Base-by-base conservation (phyloP, 2,888 invertebrate genomes). In the Camponotus fellah region DNA sequence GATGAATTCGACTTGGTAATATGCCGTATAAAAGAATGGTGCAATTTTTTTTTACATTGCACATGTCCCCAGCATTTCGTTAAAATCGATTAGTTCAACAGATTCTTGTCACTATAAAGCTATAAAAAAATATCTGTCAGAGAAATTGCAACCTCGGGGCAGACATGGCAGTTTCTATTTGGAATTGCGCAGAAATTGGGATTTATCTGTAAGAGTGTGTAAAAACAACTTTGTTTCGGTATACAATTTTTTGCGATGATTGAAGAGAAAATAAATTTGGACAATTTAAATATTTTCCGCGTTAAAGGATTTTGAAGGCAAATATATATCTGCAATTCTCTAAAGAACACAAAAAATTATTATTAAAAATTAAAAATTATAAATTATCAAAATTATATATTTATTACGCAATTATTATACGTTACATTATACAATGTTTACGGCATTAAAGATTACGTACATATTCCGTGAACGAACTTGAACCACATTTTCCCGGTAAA, bases 1-100 rank as follows among this genome's bases (percentile, higher is more conserved):
- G 68, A 72, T 75, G 72, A 65, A 79, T 80, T 79, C 53, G 68
- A 85, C 82, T 84, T 84, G 77, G 83, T 76, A 71, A 84, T 83
- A 85, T 76, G 79, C 21, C 74, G 81, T 74, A 56, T 66, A 65
- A 60, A 79, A 83, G 79, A 46, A 37, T 71, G 17, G 58, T 9
- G 49, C 58, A 71, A 56, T 49, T 71, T 74, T 75, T 75, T 80
- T 64, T 77, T 82, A 77, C 71, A 74, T 69, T 64, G 66, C 32
- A 49, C 68, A 83, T 46, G 62, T 40, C 26, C 75, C 75, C 64
- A 76, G 74, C 76, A 43, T 69, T 80, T 69, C 34, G 69, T 79
- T 80, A 71, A 80, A 80, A 37, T 60, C 71, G 49, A 46, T 79
- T 60, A 71, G 71, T 46, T 60, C 60, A 46, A 12, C 60, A 60